Evolutionary conservation across 1,140 invertebrate genomes (phyloP), one percentile per base, ranked within the genome.

Genomic region (Drosophila murphyi): DNA sequence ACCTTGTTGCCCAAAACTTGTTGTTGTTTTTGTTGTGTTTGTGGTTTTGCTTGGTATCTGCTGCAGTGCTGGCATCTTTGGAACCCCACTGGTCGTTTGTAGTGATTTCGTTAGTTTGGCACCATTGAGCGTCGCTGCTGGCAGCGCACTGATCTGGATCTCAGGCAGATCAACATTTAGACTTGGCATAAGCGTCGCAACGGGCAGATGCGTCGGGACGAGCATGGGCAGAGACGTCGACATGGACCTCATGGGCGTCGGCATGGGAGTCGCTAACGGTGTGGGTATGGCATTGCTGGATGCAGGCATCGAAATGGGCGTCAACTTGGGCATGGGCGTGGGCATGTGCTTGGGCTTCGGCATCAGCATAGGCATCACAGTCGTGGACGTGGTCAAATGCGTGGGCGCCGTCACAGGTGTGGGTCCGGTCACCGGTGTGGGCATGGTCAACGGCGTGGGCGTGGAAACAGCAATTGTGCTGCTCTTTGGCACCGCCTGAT

Each of bases 111-210:
- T 7, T 2, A 70, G 34, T 32, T 62, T 74, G 10, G 72, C 54
- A 34, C 65, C 57, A 57, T 69, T 74, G 1, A 55, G 5, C 10
- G 39, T 35, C 0, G 47, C 65, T 4, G 57, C 31, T 10, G 71
- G 63, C 41, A 73, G 34, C 34, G 63, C 8, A 10, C 48, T 68
- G 3, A 61, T 68, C 41, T 68, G 68, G 28, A 68, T 28, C 32
- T 68, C 56, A 4, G 63, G 55, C 48, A 68, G 4, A 32, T 34
- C 32, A 5, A 31, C 45, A 7, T 6, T 48, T 34, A 37, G 3
- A 5, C 48, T 68, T 3, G 56, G 10, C 20, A 48, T 20, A 5
- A n/a, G 31, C 43, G 37, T 47, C 28, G 56, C 29, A 31, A 47
- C 20, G 2, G 32, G 6, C 5, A 29, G 6, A 1, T n/a, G 29